Evolutionary conservation across 2,113 vertebrate genomes (phyloP).

Genomic region (Ceuthmochares aereus): DNA sequence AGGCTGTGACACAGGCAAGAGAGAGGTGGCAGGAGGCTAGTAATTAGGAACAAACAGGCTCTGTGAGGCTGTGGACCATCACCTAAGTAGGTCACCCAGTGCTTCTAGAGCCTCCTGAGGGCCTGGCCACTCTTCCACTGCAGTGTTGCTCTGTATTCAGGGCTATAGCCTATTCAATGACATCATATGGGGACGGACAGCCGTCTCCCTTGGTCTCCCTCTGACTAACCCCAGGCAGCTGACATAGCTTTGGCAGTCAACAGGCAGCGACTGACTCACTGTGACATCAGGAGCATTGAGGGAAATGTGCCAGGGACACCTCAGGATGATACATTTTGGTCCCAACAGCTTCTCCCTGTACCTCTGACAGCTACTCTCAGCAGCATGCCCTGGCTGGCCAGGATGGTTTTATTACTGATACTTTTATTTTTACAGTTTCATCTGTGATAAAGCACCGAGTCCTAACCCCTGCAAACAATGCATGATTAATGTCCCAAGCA

Average conservation of each 20-base stretch:
- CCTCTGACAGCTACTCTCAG: background rate
- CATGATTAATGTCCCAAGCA: background rate
- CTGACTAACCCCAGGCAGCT: background rate
- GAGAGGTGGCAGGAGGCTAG: fast-evolving
- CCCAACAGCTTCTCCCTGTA: background rate
- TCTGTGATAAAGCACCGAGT: background rate
- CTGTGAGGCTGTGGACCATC: background rate
- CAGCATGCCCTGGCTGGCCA: background rate
- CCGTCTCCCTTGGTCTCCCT: background rate
- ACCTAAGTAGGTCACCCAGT: background rate
- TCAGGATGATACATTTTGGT: background rate
- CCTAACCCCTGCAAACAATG: background rate
- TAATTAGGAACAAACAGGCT: background rate
- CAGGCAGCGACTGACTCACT: background rate
- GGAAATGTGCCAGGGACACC: background rate
- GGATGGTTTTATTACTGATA: background rate
- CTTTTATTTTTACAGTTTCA: conserved; percentile 3
- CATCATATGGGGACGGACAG: background rate
- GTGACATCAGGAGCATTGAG: fast-evolving
- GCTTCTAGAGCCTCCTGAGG: background rate
- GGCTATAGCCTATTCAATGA: background rate
- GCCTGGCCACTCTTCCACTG: background rate
- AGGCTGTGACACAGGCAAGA: background rate
- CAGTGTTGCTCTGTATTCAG: background rate
- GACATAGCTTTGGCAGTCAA: background rate